Conservation (phyloP, 2,888 invertebrate species). For the Theodoxus fluviatilis region DNA sequence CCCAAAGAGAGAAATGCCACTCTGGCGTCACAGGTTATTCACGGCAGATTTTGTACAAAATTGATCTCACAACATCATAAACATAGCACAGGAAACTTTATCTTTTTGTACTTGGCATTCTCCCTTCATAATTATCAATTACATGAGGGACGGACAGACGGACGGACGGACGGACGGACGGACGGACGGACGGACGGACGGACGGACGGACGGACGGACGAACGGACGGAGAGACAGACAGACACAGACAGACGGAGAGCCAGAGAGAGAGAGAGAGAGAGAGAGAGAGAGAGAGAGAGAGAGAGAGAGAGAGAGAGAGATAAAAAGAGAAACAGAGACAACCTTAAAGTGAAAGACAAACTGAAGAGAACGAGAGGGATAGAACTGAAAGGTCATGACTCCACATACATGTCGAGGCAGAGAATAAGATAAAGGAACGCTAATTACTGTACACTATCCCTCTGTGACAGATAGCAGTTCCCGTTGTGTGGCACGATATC, state of each 20-base stretch:
- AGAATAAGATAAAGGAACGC: no score
- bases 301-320: constrained; percentile 6
- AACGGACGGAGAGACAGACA: not conserved
- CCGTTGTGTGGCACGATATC: not conserved
- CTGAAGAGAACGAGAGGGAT: constrained; percentile 1
- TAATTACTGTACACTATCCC: no score
- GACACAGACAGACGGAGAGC: constrained; percentile 13
- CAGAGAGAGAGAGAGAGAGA: constrained; percentile 23
- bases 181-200: no score
- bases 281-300: constrained; percentile 21
- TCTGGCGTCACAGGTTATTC: no score
- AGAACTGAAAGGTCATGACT: no score
- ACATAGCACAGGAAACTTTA: not conserved
- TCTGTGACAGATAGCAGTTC: no score
- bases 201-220: not conserved
- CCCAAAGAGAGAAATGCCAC: no score
- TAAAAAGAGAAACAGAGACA: constrained; percentile 10
- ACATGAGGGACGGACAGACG: not conserved
- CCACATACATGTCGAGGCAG: no score
- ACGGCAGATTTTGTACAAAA: no score
- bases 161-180: no score
- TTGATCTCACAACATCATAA: not conserved
- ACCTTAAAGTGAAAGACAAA: not conserved
- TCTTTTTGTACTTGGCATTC: not conserved
- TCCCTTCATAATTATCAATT: not conserved